Evolutionary conservation across 1,140 invertebrate species (phyloP).

Genomic region (Anoplolepis gracilipes): DNA sequence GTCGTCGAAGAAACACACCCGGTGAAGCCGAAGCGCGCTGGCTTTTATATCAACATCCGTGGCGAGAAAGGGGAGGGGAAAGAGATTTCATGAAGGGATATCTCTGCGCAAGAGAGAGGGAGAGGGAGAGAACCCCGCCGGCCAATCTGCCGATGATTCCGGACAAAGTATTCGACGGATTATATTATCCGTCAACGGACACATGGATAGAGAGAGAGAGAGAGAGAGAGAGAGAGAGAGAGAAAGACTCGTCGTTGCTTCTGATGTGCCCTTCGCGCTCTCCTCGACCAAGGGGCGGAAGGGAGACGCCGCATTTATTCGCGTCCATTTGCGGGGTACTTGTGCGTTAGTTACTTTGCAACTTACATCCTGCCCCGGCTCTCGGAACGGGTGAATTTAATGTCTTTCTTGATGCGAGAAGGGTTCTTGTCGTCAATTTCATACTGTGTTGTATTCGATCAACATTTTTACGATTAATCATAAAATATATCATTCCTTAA

Average conservation of each 20-base stretch:
- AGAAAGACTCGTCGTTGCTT: conserved; percentile 53
- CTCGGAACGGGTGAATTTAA: conserved; percentile 11
- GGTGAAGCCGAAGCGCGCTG: not conserved
- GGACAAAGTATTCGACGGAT: conserved; percentile 68
- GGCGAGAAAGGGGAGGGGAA: not conserved
- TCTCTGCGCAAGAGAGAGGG: not conserved
- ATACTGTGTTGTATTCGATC: not conserved
- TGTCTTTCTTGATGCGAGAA: conserved; percentile 2
- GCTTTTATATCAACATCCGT: conserved; percentile 78
- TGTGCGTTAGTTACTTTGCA: not conserved
- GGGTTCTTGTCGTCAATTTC: not conserved
- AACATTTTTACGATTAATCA: not conserved
- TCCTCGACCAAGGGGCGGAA: not conserved
- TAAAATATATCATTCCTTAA: not conserved
- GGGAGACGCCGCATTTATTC: conserved; percentile 46
- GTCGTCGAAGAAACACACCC: conserved; percentile 29
- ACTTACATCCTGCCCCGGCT: conserved; percentile 39
- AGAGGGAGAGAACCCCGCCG: not conserved
- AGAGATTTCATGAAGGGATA: conserved; percentile 27
- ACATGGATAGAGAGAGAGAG: conserved; percentile 33
- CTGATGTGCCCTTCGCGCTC: conserved; percentile 10
- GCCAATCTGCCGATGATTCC: conserved; percentile 62
- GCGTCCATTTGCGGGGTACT: conserved; percentile 13
- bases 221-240: no score
- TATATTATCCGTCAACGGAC: conserved; percentile 64